A percentile compares a stretch with the other conserved stretches of the same genome.
These are phyloP conservation scores for Callorhinus ursinus DNA, from an alignment of 2,113 vertebrate genomes.

Conservation along the genomic window DNA sequence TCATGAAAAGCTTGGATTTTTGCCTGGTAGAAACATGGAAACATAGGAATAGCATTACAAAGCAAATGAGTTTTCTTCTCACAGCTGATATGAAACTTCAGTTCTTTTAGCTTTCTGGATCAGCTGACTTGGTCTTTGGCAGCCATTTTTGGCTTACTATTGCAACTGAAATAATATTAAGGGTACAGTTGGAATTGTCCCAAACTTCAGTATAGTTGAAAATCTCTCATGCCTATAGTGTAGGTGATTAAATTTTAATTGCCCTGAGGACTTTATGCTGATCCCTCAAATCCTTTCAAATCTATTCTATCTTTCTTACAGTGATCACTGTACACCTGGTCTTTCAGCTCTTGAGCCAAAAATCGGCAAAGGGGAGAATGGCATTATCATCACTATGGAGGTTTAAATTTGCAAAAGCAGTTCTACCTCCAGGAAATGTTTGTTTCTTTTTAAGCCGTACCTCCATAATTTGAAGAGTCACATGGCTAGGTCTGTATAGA, in stretches of 20 bases:
- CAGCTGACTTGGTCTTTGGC: background rate
- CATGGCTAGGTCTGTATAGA: background rate
- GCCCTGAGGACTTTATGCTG: background rate
- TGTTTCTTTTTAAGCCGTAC: background rate
- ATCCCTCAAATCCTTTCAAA: background rate
- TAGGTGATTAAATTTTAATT: background rate
- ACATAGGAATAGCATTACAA: background rate
- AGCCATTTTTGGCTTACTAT: background rate
- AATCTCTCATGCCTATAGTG: background rate
- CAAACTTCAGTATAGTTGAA: background rate
- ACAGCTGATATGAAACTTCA: background rate
- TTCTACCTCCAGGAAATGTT: background rate
- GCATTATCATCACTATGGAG: background rate
- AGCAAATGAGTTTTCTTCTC: background rate
- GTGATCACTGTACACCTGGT: background rate
- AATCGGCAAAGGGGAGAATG: background rate
- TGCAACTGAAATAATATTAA: conserved; percentile 29
- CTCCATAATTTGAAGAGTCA: background rate
- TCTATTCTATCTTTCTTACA: background rate
- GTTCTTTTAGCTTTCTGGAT: background rate
- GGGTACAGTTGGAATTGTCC: background rate
- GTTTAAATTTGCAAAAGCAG: background rate
- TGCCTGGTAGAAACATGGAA: background rate
- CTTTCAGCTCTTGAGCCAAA: background rate
- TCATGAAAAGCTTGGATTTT: background rate